Evolutionary conservation across 2,113 vertebrate species (phyloP).

Genomic region (Morone saxatilis): DNA sequence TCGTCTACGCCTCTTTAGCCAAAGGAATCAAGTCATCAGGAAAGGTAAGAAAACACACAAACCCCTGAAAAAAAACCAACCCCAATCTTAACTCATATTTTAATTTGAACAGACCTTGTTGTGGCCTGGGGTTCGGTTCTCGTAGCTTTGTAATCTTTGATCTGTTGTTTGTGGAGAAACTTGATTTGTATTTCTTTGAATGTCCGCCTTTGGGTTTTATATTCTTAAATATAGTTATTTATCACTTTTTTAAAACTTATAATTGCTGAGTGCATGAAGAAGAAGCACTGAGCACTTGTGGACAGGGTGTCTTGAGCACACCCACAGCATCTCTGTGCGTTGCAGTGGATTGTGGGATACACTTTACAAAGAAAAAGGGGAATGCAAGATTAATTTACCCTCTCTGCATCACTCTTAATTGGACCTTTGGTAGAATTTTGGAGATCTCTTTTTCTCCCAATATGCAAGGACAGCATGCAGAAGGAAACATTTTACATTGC

Average conservation of each 20-base stretch:
- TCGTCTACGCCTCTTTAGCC: slow-evolving; percentile 95
- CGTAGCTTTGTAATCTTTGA: too few relatives aligned
- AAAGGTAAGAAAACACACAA: slow-evolving; percentile 86
- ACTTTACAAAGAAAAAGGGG: not conserved
- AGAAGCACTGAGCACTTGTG: too few relatives aligned
- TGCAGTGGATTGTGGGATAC: not conserved
- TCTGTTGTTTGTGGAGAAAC: not conserved
- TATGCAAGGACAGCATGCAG: not conserved
- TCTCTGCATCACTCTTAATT: not conserved
- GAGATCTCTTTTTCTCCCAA: not conserved
- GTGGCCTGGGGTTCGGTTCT: too few relatives aligned
- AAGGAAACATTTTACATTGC: not conserved
- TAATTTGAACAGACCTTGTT: too few relatives aligned
- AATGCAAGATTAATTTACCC: not conserved
- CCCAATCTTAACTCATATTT: too few relatives aligned
- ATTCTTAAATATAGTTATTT: not conserved
- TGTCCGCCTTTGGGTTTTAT: not conserved
- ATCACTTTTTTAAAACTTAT: not conserved
- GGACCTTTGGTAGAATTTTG: not conserved
- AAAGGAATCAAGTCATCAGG: slow-evolving; percentile 99
- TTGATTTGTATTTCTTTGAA: not conserved
- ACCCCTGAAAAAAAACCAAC: not conserved
- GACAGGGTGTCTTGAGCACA: not conserved
- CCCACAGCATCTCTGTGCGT: not conserved
- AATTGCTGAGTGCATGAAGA: too few relatives aligned